Evolutionary conservation across 2,888 invertebrate species (phyloP), one percentile per base, ranked within the genome.

Genomic region (Heliconius cydno): DNA sequence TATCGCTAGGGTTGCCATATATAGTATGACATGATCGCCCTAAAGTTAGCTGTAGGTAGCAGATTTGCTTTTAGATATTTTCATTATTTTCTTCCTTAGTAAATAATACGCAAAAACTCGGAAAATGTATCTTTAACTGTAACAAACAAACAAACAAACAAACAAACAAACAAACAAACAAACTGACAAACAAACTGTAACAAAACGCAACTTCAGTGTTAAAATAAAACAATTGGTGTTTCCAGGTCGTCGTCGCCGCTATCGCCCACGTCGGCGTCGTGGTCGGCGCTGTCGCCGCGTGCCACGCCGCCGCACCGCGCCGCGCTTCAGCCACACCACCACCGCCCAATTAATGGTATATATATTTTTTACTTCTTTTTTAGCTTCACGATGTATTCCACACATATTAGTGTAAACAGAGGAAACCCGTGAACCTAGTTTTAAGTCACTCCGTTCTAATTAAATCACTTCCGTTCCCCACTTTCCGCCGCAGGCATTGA

Each of bases 221-320:
- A 46, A 46, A 19, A 13, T 15, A 46, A 41, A 41, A 19, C 6
- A 19, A 15, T 57, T 22, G 0, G 67, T 38, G 71, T 80, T 25
- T 90, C 15, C 88, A 95, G 97, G 87, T 97, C 97, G 89, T 96
- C 96, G 83, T 97, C 97, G 77, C 97, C 97, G 78, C 96, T 96
- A 83, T 98, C 98, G 81, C 98, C 98, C 75, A 98, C 98, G 86
- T 98, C 98, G 75, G 97, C 97, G 87, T 98, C 98, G 85, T 98
- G 98, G 91, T 98, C 98, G 82, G 97, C 97, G 86, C 97, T 98
- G 97, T 98, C 98, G 75, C 90, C 79, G 68, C 79, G 79, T 92
- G 80, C 90, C 90, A 82, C 89, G 87, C 83, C 87, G 88, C 78
- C 81, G 82, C 86, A 81, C 86, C 86, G 80, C 86, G 85, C 80